Base-by-base conservation (phyloP, 2,888 invertebrate genomes). In the Cacoxenus indagator region DNA sequence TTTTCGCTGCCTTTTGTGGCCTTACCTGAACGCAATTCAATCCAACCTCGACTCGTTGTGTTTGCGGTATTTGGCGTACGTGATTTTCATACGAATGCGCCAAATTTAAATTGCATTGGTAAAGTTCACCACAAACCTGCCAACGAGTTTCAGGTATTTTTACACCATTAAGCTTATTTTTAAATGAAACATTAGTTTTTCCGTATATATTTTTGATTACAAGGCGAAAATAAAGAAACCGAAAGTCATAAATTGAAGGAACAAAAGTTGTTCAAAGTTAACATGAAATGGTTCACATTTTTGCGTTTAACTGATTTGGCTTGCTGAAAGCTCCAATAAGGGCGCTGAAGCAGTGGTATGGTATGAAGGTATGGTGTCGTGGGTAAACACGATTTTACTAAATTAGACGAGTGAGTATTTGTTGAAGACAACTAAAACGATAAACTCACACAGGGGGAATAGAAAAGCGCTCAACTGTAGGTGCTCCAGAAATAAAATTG, bases 121-220 rank as follows among this genome's bases (percentile, higher is more conserved):
- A 55, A 55, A 27, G 14, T 27, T 19, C 9, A 27, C 55, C 24
- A 55, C 22, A 51, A 19, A 17, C 51, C 19, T 22, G 22, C 17
- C 9, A 9, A 9, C 51, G 22, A 22, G 19, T 22, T 51, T n/a
- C 24, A 51, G 37, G 37, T 78, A 76, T 76, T 78, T 78, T 80
- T 78, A 82, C 80, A 82, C 81, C 82, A 82, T 80, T 80, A 80
- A 80, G 76, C 75, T 9, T 26, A 81, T 80, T 80, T 79, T 76
- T 80, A 82, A 82, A 80, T 82, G 78, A 82, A 82, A 74, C 74
- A 78, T 81, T 78, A 78, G 80, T 61, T 61, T 46, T 65, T 73
- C 43, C 29, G 76, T 73, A 70, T 77, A 75, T 75, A 69, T 73
- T 73, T 76, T 75, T 76, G 70, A 78, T 78, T 77, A 69, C 73